Base-by-base conservation (phyloP, 2,113 vertebrate species). In the Aegithalos caudatus region DNA sequence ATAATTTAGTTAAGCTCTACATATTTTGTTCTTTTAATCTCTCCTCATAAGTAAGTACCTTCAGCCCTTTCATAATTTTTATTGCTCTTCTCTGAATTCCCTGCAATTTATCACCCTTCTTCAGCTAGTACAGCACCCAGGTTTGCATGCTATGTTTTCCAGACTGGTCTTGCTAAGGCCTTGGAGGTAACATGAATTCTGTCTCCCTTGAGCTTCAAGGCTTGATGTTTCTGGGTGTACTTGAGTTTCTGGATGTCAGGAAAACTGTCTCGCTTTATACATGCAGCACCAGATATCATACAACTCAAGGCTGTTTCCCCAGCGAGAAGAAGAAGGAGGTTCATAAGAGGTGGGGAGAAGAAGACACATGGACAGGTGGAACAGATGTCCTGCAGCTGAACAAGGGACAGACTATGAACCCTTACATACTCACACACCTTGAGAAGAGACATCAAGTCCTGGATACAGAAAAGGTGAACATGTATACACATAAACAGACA, bases 21-120 rank as follows among this genome's bases (percentile, higher is more conserved):
- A 45, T 88, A 92, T 91, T 96, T 95, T 77, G 53, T 61, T 79
- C 42, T 90, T 94, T 86, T 93, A 97, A 82, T 95, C 38, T 92
- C 73, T 65, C 61, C 61, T 92, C 65, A 78, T 77, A 94, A 94
- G 86, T 93, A 91, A 92, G 54, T 88, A 86, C 50, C 58, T 84
- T 50, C 54, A 77, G 74, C 19, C 74, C 76, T 33, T 91, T 94
- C 71, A 94, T 88, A 45, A 70, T 91, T 90, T 92, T 87, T 89
- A 72, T 79, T 86, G 78, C 86, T 94, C 51, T 92, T 88, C 72
- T 88, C 90, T 73, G 88, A 91, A 90, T 91, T 90, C 57, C 38
- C 45, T 96, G 86, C 84, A 82, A 71, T 92, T 94, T 81, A 77
- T 94, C 94, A 84, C 72, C 44, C 69, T 93, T 69, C 53, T 94